Base-by-base conservation (phyloP, 2,797 vertebrate species). In the Nyctibius grandis region DNA sequence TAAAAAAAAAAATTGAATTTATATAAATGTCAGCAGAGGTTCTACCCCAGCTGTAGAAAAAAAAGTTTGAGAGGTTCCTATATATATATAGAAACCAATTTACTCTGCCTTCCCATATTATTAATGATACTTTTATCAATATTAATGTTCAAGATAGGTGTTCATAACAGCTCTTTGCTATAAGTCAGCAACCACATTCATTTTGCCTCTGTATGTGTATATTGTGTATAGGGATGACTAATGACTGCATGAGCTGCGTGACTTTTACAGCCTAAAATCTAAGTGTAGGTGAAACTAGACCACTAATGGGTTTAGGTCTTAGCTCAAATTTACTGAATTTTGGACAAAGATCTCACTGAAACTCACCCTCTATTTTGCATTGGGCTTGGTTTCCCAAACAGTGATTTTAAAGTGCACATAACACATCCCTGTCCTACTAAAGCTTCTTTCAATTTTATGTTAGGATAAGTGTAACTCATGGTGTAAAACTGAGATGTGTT, bases 191-290 rank as follows among this genome's bases (percentile, higher is more conserved):
- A 33, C 36, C 33, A 15, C 63, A 23, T 91, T 92, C 6, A 40
- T 95, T 91, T 93, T 91, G 53, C 40, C 20, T 78, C 57, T 61
- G 38, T 86, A 53, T 38, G 36, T 86, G 23, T 34, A 53, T 70
- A 31, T 56, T 84, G 82, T 93, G 59, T 44, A 28, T n/a, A 45
- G 59, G 38, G 61, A 91, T 95, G 85, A 96, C 76, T 90, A 91
- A 95, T 81, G 91, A 53, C 77, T 91, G 76, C 47, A 45, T n/a
- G 65, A 94, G 59, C 82, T 51, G 51, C 13, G 6, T 96, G 85
- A 93, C 85, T 94, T 91, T 97, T 97, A 73, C 59, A 90, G 65
- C 73, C 44, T 63, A 40, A 87, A 94, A 80, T 83, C 51, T 40
- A 65, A 90, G 40, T 14, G 19, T 83, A n/a, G 75, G 36, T 59